A percentile compares a stretch with the other conserved stretches of the same genome.
Conservation (phyloP, 2,797 vertebrate genomes). For the Bovichtus variegatus region DNA sequence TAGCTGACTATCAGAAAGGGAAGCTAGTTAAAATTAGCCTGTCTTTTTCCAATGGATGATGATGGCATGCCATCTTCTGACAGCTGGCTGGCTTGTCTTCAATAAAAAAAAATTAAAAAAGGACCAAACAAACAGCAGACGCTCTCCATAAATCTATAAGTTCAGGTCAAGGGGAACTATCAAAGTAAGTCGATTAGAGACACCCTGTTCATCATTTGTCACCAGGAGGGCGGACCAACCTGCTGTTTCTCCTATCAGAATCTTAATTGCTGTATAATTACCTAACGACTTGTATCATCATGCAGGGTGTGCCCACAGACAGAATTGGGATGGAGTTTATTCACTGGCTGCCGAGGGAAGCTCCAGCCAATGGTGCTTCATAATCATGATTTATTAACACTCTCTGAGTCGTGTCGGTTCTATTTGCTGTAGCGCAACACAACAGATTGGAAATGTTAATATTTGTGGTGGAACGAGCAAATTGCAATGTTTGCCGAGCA, state of each 20-base stretch:
- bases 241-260: constrained; percentile 75
- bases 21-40: constrained; percentile 56
- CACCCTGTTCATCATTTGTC: constrained; percentile 69
- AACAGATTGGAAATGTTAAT: constrained; percentile 86
- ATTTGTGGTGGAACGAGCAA: constrained; percentile 74
- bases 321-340: constrained; percentile 67
- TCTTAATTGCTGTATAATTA: constrained; percentile 82
- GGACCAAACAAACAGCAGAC: constrained; percentile 34
- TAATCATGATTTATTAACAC: constrained; percentile 88
- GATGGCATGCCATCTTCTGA: constrained; percentile 39
- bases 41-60: constrained; percentile 42
- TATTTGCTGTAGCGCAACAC: constrained; percentile 77
- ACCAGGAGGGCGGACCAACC: constrained; percentile 64
- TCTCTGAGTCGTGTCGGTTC: constrained; percentile 75
- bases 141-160: constrained; percentile 59
- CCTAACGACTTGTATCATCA: constrained; percentile 73
- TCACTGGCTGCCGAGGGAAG: constrained; percentile 66
- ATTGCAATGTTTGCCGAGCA: constrained; percentile 51
- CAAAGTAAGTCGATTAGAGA: constrained; percentile 65
- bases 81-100: constrained; percentile 40
- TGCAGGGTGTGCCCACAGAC: constrained; percentile 73
- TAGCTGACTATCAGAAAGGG: constrained; percentile 40
- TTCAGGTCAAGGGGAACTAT: constrained; percentile 75
- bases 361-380: constrained; percentile 75
- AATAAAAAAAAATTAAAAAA: constrained; percentile 18